A percentile compares a stretch with the other conserved stretches of the same genome.
phyloP scores from a whole-genome alignment of 2,797 vertebrate genomes.

The Rhinichthys osculus region DNA sequence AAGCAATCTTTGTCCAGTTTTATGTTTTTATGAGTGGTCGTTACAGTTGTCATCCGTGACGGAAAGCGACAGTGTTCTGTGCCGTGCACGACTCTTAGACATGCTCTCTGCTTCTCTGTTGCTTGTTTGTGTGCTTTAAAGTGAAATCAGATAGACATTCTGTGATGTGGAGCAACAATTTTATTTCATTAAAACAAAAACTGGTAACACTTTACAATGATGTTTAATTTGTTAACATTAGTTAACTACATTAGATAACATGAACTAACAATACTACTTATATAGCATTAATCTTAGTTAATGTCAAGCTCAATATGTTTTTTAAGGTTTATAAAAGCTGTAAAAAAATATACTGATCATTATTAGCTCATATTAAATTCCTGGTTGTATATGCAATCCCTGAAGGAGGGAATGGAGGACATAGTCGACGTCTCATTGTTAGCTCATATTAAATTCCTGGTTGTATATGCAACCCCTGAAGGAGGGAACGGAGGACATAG shows the following conservation, averaged over 20 bases:
- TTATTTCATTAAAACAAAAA: background rate
- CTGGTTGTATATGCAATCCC: no score
- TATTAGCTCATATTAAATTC: background rate
- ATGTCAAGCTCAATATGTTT: no score
- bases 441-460: no score
- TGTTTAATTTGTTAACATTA: background rate
- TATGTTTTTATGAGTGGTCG: background rate
- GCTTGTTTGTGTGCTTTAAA: conserved; percentile 22
- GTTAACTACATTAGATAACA: background rate
- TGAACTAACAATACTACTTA: background rate
- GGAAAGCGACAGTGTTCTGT: conserved; percentile 10
- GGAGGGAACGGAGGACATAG: no score
- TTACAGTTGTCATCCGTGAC: conserved; percentile 17
- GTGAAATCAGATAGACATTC: background rate
- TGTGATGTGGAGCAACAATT: background rate
- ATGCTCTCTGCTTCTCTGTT: background rate
- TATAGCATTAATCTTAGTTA: no score
- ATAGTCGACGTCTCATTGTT: no score
- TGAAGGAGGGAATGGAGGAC: no score
- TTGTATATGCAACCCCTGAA: no score
- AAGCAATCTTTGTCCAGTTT: conserved; percentile 9
- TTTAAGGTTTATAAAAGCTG: background rate
- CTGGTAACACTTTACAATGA: background rate
- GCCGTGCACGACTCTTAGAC: background rate
- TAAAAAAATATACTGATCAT: background rate